Evolutionary conservation across 2,797 vertebrate species (phyloP).

Genomic region (Phoeniculus purpureus): DNA sequence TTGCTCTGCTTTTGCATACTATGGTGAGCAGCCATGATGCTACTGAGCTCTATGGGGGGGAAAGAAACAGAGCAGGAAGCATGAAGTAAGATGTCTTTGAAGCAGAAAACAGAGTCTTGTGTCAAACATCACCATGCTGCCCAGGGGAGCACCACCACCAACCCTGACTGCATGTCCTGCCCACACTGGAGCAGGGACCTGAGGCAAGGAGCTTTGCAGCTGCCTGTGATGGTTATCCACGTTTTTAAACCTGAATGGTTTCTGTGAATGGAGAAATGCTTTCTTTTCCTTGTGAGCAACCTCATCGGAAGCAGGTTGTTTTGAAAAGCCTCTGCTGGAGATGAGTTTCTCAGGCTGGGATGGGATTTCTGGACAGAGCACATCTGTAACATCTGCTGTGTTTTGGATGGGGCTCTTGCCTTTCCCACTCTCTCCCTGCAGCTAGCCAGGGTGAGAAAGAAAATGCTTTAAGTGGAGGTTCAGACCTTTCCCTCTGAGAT

Average conservation of each 20-base stretch:
- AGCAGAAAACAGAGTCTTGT: background rate
- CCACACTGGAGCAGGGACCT: background rate
- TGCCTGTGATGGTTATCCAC: background rate
- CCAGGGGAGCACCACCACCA: background rate
- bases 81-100: background rate
- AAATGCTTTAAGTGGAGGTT: background rate
- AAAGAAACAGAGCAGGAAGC: background rate
- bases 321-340: background rate
- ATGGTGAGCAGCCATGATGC: constrained; percentile 25
- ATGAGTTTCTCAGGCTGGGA: background rate
- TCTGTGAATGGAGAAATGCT: background rate
- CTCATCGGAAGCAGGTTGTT: background rate
- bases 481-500: background rate
- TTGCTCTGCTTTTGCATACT: background rate
- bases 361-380: background rate
- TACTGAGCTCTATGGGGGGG: background rate
- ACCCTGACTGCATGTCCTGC: background rate
- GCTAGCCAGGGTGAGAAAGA: background rate
- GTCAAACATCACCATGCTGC: background rate
- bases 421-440: background rate
- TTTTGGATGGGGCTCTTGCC: background rate
- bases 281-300: background rate
- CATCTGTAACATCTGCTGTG: background rate
- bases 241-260: background rate
- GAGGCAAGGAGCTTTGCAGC: background rate